Base-by-base conservation (phyloP, 2,888 invertebrate species). In the Gortyna flavago region DNA sequence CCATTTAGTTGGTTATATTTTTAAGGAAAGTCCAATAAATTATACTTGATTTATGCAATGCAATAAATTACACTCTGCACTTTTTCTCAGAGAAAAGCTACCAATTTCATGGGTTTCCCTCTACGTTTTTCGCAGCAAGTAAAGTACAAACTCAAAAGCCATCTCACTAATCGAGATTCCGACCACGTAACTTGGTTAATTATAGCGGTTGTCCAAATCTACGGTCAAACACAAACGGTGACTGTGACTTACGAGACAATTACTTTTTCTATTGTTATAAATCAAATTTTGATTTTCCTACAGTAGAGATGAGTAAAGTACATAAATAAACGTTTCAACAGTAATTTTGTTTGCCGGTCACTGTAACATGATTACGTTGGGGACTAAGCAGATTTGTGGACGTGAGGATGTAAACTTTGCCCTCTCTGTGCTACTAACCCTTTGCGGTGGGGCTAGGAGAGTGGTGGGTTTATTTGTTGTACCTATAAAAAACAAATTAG, bases 311-410 rank as follows among this genome's bases (percentile, higher is more conserved):
- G 41, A 41, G 16, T 44, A 65, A 75, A 79, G 65, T 41, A 44
- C 51, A 29, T 67, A 35, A 38, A 66, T 66, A 66, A 62, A 71
- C 54, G 32, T 57, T 66, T 64, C 21, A 78, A 38, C 70, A 64
- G 66, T 74, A 69, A 84, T 77, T 35, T 51, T 66, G 65, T 72
- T 66, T 48, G 29, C 57, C n/a, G 32, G 51, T 75, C 68, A 67
- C 77, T 75, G 77, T 72, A 79, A 83, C 77, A 38, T 75, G 73
- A 81, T 88, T 87, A 87, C 35, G 79, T 72, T 74, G 67, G 72
- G 77, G 72, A 48, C 62, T 81, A 86, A 86, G 76, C 66, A 84
- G 86, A 88, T 87, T 88, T 84, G 75, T 72, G n/a, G 41, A 78
- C 81, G 72, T 83, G 77, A 66, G 66, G 70, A 70, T 75, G 86